Evolutionary conservation across 2,113 vertebrate species (phyloP).

Genomic region (Nothocercus nigrocapillus): DNA sequence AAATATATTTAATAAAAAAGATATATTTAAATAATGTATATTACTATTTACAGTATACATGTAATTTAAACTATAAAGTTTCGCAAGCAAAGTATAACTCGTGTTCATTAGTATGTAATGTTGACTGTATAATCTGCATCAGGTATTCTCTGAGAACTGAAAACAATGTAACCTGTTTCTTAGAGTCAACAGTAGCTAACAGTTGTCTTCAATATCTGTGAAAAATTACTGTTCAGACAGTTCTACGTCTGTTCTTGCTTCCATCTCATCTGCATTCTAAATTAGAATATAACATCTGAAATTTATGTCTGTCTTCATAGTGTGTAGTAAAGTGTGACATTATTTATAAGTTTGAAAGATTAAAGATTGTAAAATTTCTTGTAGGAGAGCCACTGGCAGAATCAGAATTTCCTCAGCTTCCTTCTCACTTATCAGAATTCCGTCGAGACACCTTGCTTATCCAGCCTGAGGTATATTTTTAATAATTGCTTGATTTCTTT

Average conservation of each 20-base stretch:
- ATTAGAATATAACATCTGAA: background rate
- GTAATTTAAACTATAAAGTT: background rate
- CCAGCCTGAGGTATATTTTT: slow-evolving; percentile 79
- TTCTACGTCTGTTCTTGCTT: background rate
- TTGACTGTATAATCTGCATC: background rate
- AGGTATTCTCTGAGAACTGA: background rate
- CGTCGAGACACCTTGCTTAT: slow-evolving; percentile 77
- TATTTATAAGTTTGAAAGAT: background rate
- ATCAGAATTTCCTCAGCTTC: slow-evolving; percentile 62
- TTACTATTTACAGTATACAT: too few species aligned
- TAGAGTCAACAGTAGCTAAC: background rate
- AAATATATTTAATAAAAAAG: too few species aligned
- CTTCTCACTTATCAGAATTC: slow-evolving; percentile 75
- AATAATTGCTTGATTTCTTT: background rate
- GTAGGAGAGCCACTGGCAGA: slow-evolving; percentile 73
- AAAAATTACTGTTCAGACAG: background rate
- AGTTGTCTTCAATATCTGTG: background rate
- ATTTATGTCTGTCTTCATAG: background rate
- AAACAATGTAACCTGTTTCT: background rate
- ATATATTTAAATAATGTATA: too few species aligned
- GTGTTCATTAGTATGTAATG: background rate
- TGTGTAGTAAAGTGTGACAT: background rate
- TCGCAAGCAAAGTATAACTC: background rate
- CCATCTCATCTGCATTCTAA: background rate
- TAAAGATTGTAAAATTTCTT: slow-evolving; percentile 15